These are phyloP conservation scores for Lagopus leucura DNA, from an alignment of 2,113 vertebrate genomes.

Conservation along the genomic window DNA sequence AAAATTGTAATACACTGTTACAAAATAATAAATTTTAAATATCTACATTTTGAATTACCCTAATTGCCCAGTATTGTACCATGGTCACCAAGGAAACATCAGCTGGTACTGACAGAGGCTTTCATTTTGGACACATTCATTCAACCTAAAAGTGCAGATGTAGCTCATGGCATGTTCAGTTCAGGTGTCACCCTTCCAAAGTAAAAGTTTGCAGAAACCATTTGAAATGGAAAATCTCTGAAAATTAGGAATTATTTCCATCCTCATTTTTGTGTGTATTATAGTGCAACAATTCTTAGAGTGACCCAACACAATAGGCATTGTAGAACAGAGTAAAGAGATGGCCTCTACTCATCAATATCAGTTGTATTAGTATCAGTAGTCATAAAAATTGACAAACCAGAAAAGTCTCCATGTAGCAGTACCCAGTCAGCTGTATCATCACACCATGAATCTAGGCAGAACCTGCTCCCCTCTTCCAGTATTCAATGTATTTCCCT, in stretches of 20 bases:
- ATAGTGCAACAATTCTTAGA: not conserved
- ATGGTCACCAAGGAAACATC: slow-evolving; percentile 46
- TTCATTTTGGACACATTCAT: not conserved
- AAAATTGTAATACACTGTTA: slow-evolving; percentile 38
- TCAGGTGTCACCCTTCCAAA: not conserved
- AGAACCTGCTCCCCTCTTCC: not conserved
- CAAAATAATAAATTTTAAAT: slow-evolving; percentile 63
- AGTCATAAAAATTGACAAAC: not conserved
- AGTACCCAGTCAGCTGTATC: not conserved
- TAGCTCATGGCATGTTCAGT: not conserved
- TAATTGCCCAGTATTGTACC: not conserved
- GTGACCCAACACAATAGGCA: not conserved
- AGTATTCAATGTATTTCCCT: not conserved
- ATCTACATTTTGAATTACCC: slow-evolving; percentile 27
- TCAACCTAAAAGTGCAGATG: not conserved
- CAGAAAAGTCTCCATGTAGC: not conserved
- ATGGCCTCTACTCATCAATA: not conserved
- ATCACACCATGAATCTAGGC: not conserved
- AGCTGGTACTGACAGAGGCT: not conserved
- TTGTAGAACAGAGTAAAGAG: not conserved
- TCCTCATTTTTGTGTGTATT: not conserved
- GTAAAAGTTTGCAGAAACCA: not conserved
- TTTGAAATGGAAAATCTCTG: not conserved
- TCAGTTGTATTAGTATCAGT: not conserved
- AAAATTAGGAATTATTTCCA: not conserved